These are phyloP conservation scores for Eptesicus fuscus DNA, from an alignment of 2,113 vertebrate species.

Conservation along the genomic window DNA sequence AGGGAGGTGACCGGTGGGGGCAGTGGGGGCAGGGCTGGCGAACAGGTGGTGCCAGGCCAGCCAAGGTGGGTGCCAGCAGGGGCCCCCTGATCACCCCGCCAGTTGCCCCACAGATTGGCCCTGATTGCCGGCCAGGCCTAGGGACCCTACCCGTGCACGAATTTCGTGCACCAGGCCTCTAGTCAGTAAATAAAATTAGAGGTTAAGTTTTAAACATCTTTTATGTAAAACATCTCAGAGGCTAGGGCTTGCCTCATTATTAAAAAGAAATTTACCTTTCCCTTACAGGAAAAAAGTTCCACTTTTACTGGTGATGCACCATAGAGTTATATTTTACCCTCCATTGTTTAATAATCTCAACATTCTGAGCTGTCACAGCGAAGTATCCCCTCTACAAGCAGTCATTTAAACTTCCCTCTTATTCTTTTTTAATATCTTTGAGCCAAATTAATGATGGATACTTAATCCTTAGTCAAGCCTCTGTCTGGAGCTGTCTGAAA, in stretches of 20 bases:
- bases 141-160: too few relatives aligned
- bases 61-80: too few relatives aligned
- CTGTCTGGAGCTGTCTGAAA: conserved; percentile 32
- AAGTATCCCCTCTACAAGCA: accelerated
- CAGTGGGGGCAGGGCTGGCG: too few relatives aligned
- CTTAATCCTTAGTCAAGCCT: neutral
- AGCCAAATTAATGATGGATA: neutral
- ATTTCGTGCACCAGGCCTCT: too few relatives aligned
- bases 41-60: too few relatives aligned
- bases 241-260: neutral
- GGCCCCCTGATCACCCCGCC: accelerated
- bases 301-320: neutral
- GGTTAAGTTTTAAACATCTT: neutral
- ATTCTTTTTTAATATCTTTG: neutral
- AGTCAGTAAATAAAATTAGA: neutral
- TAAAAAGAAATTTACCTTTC: neutral
- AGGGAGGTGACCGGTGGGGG: too few relatives aligned
- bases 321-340: neutral
- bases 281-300: neutral
- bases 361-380: neutral
- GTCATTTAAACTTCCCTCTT: neutral
- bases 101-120: too few relatives aligned
- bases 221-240: neutral
- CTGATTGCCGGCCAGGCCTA: too few relatives aligned
- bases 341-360: neutral